phyloP scores from a whole-genome alignment of 2,888 invertebrate genomes.

The Drosophila nr. fundita region DNA sequence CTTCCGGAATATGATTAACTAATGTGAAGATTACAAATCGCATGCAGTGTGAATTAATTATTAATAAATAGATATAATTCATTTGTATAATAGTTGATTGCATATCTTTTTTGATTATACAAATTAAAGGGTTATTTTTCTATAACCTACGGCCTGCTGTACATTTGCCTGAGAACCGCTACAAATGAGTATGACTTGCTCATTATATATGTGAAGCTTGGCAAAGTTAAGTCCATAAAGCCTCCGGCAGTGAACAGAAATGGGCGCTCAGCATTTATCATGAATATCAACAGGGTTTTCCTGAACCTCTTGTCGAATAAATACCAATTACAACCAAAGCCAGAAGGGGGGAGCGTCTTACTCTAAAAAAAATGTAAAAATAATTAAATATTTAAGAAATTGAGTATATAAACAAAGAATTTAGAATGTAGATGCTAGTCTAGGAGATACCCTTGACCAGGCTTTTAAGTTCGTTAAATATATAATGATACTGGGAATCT shows the following conservation, averaged over 20 bases:
- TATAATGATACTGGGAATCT: too few relatives aligned
- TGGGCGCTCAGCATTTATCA: slow-evolving; percentile 57
- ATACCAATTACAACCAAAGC: slow-evolving; percentile 70
- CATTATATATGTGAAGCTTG: slow-evolving; percentile 74
- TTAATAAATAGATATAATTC: slow-evolving; percentile 1
- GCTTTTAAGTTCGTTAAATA: too few relatives aligned
- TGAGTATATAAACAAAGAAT: background rate
- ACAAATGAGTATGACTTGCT: slow-evolving; percentile 76
- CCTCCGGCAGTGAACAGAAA: slow-evolving; percentile 74
- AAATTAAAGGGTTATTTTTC: slow-evolving; percentile 3
- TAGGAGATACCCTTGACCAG: too few relatives aligned
- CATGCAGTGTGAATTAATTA: background rate
- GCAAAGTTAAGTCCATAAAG: slow-evolving; percentile 67
- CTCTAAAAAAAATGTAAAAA: slow-evolving; percentile 47
- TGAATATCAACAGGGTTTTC: slow-evolving; percentile 60
- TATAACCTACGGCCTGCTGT: slow-evolving; percentile 20
- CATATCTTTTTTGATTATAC: background rate
- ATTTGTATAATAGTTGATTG: slow-evolving; percentile 1
- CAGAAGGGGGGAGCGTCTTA: slow-evolving; percentile 65
- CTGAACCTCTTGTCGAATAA: slow-evolving; percentile 59
- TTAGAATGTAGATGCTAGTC: background rate
- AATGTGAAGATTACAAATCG: background rate
- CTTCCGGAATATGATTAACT: background rate
- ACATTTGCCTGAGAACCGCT: slow-evolving; percentile 71
- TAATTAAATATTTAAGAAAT: background rate